Percentiles rank a stretch among this genome's conserved stretches.
phyloP scores from a whole-genome alignment of 2,797 vertebrate species.

The Meriones psammophilus region DNA sequence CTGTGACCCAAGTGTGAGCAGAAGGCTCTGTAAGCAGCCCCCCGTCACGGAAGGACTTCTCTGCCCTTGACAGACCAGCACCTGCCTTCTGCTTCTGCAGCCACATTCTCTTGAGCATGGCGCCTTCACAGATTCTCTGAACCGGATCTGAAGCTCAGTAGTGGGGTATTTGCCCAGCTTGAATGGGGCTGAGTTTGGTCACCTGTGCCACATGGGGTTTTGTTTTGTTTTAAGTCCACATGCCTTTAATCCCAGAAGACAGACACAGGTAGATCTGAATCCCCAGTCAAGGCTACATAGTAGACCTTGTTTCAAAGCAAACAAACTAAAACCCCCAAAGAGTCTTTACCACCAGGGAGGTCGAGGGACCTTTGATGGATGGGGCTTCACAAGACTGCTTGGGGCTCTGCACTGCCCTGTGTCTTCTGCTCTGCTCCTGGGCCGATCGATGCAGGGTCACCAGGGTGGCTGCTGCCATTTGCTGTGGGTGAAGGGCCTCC shows the following conservation, averaged over 20 bases:
- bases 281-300: no score
- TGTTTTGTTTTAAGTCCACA: no score
- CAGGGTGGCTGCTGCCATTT: background rate
- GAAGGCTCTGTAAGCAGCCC: background rate
- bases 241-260: background rate
- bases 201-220: background rate
- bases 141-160: background rate
- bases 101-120: background rate
- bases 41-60: background rate
- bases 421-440: background rate
- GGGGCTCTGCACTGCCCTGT: background rate
- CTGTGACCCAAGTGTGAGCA: background rate
- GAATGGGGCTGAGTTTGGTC: background rate
- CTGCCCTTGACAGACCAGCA: background rate
- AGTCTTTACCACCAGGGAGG: background rate
- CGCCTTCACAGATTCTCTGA: background rate
- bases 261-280: background rate
- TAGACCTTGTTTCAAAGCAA: background rate
- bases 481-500: background rate
- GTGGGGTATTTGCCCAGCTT: background rate
- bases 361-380: background rate
- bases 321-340: background rate
- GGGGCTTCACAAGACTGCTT: background rate
- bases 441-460: background rate
- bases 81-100: background rate